These are phyloP conservation scores for Cheilosia pagana DNA, from an alignment of 2,888 invertebrate species.

Conservation along the genomic window DNA sequence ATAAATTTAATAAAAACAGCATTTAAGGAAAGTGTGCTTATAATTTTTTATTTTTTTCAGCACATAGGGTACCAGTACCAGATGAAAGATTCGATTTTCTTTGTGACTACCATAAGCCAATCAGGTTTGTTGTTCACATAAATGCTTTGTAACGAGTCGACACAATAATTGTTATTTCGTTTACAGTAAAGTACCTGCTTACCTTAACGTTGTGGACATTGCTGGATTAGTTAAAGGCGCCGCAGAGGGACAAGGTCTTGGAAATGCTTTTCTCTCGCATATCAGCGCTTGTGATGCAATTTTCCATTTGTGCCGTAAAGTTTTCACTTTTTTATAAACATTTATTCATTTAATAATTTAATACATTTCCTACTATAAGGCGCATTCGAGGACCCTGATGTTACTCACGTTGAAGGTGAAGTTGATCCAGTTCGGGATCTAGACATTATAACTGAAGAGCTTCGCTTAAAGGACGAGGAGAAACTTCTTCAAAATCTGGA, in stretches of 20 bases:
- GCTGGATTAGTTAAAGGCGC: constrained; percentile 99
- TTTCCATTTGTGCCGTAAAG: constrained; percentile 98
- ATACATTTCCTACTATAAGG: constrained; percentile 84
- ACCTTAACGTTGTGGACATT: constrained; percentile 98
- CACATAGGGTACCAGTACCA: constrained; percentile 98
- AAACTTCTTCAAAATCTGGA: constrained; percentile 92
- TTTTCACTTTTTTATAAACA: constrained; percentile 77
- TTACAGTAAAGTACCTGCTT: constrained; percentile 97
- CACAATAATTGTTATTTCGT: background rate
- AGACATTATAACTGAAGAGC: constrained; percentile 97
- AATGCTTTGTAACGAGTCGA: background rate
- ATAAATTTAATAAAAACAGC: constrained; percentile 13
- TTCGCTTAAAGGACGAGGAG: constrained; percentile 97
- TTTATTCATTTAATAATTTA: background rate
- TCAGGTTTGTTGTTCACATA: constrained; percentile 87
- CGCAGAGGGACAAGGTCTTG: constrained; percentile 97
- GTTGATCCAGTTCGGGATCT: constrained; percentile 98
- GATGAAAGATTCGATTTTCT: constrained; percentile 97
- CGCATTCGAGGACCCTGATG: constrained; percentile 98
- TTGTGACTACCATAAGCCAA: constrained; percentile 96
- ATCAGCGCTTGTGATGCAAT: constrained; percentile 99
- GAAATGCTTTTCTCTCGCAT: constrained; percentile 99
- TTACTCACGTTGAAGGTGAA: constrained; percentile 99
- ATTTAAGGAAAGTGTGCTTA: constrained; percentile 22
- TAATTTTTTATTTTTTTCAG: constrained; percentile 28